A percentile compares a stretch with the other conserved stretches of the same genome.
Conservation (phyloP, 2,888 invertebrate species). For the Mythimna ferrago region DNA sequence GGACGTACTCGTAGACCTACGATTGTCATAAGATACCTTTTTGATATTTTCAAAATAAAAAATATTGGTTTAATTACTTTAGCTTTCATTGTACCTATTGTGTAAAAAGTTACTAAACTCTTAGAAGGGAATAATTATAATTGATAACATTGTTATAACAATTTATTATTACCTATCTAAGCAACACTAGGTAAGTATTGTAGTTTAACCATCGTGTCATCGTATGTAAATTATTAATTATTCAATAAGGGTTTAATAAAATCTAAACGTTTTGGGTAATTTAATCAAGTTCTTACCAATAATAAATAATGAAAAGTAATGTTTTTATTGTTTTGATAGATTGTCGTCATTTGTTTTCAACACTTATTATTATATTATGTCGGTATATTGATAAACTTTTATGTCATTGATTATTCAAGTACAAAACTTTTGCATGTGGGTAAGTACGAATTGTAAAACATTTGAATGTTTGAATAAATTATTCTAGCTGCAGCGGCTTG, state of each 20-base stretch:
- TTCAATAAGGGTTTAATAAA: not conserved
- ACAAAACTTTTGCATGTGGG: constrained; percentile 2
- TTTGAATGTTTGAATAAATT: not conserved
- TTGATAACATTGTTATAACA: not conserved
- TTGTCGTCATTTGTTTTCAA: not conserved
- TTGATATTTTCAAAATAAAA: not conserved
- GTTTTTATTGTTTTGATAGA: constrained; percentile 7
- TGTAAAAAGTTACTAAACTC: not conserved
- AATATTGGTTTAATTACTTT: not conserved
- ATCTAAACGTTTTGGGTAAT: not conserved
- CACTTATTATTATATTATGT: not conserved
- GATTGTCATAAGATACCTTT: not conserved
- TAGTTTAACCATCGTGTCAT: not conserved
- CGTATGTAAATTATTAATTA: not conserved
- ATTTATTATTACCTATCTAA: not conserved
- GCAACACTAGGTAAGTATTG: not conserved
- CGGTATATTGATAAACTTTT: constrained; percentile 33
- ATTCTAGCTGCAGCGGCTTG: not conserved
- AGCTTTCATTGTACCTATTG: not conserved
- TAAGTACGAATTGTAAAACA: constrained; percentile 1
- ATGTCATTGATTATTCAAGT: not conserved
- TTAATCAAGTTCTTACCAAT: not conserved
- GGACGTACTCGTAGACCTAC: not conserved
- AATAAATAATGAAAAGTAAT: not conserved
- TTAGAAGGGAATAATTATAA: not conserved